Base-by-base conservation (phyloP, 2,797 vertebrate species). In the Arremon brunneinucha region DNA sequence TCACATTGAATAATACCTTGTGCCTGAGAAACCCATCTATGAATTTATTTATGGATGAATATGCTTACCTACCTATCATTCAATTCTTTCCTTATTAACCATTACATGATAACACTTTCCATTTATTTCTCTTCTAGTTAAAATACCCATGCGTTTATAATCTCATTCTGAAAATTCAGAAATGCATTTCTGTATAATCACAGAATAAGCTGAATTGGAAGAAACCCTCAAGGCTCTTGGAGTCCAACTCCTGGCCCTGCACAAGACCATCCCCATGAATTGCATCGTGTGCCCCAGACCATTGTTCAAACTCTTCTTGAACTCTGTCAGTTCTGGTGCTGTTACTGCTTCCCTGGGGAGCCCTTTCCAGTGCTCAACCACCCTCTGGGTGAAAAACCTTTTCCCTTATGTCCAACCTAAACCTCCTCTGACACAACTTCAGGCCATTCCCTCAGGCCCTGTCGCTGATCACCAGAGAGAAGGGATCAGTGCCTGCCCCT, bases 371-470 rank as follows among this genome's bases (percentile, higher is more conserved):
- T 35, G 21, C 14, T 4, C 22, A 32, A 0, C 6, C 43, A 35
- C 4, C 9, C 17, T 57, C 32, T 22, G 21, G 17, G 16, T 35
- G 44, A 50, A 65, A 2, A 50, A 14, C 2, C 6, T 49, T 49
- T 65, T 43, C 13, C 1, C 43, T 32, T 11, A 35, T 27, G 1
- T 26, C 21, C 43, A 32, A 2, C 3, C 6, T 18, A 26, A 56
- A 35, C 5, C 3, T n/a, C 11, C 9, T 11, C 17, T 24, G 8
- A 32, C 3, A 10, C 9, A 35, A 1, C 9, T 22, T 11, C 39
- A 52, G 18, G 7, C 18, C 11, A 27, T 32, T 44, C 14, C n/a
- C n/a, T 74, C 14, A 11, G 17, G 32, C 1, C 11, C 9, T 41
- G 30, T 32, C 11, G 6, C 14, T 26, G 30, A 1, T 12, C 30